These are phyloP conservation scores for Ormyrus pomaceus DNA, from an alignment of 2,888 invertebrate genomes.

Conservation along the genomic window DNA sequence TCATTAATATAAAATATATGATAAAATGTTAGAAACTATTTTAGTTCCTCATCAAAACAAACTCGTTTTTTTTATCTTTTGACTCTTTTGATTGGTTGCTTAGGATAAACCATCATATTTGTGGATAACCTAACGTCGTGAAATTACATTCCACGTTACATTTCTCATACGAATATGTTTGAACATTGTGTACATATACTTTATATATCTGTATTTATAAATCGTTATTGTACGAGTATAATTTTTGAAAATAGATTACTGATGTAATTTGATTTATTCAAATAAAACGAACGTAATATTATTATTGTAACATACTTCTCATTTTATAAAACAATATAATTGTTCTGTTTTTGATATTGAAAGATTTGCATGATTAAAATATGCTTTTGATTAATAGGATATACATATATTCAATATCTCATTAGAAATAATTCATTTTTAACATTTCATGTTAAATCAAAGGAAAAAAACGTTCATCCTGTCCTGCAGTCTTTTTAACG, in stretches of 20 bases:
- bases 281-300: neutral
- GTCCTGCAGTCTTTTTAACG: too few relatives aligned
- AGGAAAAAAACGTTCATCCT: too few relatives aligned
- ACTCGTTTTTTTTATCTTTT: neutral
- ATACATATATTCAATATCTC: too few relatives aligned
- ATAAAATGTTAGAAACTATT: too few relatives aligned
- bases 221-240: constrained; percentile 4
- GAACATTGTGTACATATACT: neutral
- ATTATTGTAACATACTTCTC: neutral
- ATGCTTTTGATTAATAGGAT: too few relatives aligned
- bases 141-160: neutral
- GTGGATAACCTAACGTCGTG: too few relatives aligned
- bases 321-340: constrained; percentile 3
- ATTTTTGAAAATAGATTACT: constrained; percentile 9
- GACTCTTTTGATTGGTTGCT: constrained; percentile 4
- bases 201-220: neutral
- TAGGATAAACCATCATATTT: neutral
- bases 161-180: neutral
- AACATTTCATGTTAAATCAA: too few relatives aligned
- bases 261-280: neutral
- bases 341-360: constrained; percentile 1
- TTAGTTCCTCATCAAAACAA: too few relatives aligned
- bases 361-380: neutral
- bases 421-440: too few relatives aligned
- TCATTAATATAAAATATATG: too few relatives aligned